Evolutionary conservation across 2,113 vertebrate species (phyloP).

Genomic region (Melanocharis versteri): DNA sequence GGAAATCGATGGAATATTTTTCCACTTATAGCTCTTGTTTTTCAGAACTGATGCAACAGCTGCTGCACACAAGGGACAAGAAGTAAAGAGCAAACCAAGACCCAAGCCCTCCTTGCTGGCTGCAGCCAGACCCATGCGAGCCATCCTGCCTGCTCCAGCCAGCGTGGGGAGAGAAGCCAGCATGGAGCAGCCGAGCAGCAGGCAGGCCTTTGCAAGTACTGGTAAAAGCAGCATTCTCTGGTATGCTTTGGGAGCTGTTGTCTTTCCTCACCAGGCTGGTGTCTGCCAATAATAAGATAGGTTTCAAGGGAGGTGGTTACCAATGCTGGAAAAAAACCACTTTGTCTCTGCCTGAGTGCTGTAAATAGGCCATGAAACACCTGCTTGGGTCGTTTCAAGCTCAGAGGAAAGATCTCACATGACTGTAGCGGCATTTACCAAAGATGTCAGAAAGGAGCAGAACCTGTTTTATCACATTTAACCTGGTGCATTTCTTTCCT

Average conservation of each 20-base stretch:
- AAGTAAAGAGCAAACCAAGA: conserved; percentile 69
- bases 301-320: background rate
- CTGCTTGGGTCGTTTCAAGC: background rate
- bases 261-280: background rate
- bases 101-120: conserved; percentile 68
- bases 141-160: conserved; percentile 86
- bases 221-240: conserved; percentile 60
- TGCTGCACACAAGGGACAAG: conserved; percentile 63
- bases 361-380: background rate
- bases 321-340: background rate
- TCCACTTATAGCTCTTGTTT: background rate
- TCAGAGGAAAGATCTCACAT: background rate
- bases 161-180: conserved; percentile 68
- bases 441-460: background rate
- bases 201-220: conserved; percentile 60
- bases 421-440: background rate
- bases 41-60: conserved; percentile 63
- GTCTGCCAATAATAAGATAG: background rate
- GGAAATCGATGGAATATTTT: background rate
- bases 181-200: conserved; percentile 43
- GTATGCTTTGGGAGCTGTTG: background rate
- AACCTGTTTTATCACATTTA: background rate
- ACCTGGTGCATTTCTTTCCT: background rate
- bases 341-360: background rate
- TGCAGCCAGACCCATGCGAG: conserved; percentile 86